phyloP scores from a whole-genome alignment of 1,140 invertebrate species.

The Tetramorium alpestre region DNA sequence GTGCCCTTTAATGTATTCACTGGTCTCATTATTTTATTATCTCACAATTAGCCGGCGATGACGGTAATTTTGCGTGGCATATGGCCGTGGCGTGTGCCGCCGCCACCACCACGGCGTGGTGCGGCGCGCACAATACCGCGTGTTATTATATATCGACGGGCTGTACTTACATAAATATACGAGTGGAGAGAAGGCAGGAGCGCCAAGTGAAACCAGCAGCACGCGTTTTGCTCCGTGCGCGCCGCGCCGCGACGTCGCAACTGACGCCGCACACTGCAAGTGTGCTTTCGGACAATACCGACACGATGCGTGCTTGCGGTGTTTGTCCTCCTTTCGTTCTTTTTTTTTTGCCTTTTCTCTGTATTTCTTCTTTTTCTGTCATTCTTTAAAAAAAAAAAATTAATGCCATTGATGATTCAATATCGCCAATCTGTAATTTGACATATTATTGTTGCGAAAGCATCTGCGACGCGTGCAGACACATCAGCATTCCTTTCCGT shows the following conservation, averaged over 20 bases:
- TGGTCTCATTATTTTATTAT: conserved; percentile 80
- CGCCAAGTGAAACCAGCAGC: conserved; percentile 77
- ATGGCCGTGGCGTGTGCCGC: conserved; percentile 81
- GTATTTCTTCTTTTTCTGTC: background rate
- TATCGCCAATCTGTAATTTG: conserved; percentile 83
- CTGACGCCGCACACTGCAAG: conserved; percentile 76
- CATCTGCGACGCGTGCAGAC: conserved; percentile 78
- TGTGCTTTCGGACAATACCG: conserved; percentile 82
- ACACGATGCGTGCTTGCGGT: conserved; percentile 55
- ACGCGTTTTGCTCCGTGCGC: conserved; percentile 74
- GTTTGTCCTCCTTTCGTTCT: conserved; percentile 66
- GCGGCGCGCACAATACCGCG: conserved; percentile 75
- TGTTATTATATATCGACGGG: conserved; percentile 78
- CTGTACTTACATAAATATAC: conserved; percentile 82
- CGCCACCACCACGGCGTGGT: conserved; percentile 1
- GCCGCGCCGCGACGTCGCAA: conserved; percentile 79
- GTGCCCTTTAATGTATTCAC: conserved; percentile 78
- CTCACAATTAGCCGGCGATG: conserved; percentile 80
- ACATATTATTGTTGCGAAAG: conserved; percentile 78
- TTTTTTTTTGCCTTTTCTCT: conserved; percentile 7
- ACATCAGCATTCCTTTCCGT: conserved; percentile 17
- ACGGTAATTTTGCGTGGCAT: conserved; percentile 82
- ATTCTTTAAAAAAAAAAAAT: background rate
- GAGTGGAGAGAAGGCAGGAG: conserved; percentile 62
- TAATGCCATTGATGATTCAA: conserved; percentile 78